Percentiles rank a stretch among this genome's conserved stretches.
These are phyloP conservation scores for Tortrix viridana DNA, from an alignment of 2,888 invertebrate genomes.

Conservation along the genomic window DNA sequence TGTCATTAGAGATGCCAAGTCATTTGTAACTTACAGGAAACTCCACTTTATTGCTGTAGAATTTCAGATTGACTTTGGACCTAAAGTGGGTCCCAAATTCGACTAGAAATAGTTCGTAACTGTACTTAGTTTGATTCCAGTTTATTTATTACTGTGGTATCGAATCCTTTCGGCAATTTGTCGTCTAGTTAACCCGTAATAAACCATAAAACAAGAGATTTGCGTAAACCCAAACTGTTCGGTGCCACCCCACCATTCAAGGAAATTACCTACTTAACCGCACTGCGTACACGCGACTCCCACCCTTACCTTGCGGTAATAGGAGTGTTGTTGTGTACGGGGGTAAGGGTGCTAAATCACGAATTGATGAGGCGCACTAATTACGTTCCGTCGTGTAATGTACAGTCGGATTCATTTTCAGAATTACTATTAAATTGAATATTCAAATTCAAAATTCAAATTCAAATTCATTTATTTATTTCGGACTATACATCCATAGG, in stretches of 20 bases:
- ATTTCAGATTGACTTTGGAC: no score
- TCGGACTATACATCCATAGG: no score
- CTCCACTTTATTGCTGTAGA: no score
- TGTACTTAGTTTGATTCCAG: constrained; percentile 1
- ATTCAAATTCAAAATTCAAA: neutral
- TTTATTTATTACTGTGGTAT: constrained; percentile 4
- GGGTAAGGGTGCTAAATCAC: constrained; percentile 38
- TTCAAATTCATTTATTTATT: no score
- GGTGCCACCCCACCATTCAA: constrained; percentile 31
- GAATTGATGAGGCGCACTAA: constrained; percentile 45
- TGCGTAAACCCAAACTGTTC: constrained; percentile 35
- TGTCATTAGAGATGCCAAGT: no score
- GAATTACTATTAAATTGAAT: constrained; percentile 28
- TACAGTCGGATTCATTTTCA: constrained; percentile 31
- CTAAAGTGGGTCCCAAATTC: no score
- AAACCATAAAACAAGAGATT: constrained; percentile 37
- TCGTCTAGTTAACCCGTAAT: constrained; percentile 35
- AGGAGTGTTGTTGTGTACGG: neutral
- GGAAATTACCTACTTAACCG: constrained; percentile 38
- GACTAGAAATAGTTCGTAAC: no score
- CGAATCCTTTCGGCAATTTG: constrained; percentile 28
- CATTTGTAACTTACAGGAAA: no score
- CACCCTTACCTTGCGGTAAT: neutral
- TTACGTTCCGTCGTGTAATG: constrained; percentile 41
- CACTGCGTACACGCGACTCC: constrained; percentile 2